Evolutionary conservation across 2,888 invertebrate genomes (phyloP), one percentile per base, ranked within the genome.

Genomic region (Acanthopleura granulata): DNA sequence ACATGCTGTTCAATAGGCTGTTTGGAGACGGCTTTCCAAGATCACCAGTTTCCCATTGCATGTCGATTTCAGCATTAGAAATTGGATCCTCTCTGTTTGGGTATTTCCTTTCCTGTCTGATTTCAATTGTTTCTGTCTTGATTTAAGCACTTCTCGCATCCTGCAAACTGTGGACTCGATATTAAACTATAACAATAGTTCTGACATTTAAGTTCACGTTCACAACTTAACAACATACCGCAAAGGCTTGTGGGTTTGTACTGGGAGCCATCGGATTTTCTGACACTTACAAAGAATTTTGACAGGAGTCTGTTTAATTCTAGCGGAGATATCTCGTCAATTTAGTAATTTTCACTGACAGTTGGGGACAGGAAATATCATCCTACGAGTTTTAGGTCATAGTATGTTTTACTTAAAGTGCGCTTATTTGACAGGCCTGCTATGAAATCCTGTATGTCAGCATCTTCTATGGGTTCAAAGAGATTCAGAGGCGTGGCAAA

Each of bases 1-100:
- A 75, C 16, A 75, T 22, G 27, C 72, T 72, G 22, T 75, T 61
- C 16, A 72, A 29, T 18, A 75, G 72, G 22, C 49, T 51, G 18
- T 72, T 40, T 49, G 75, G 72, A 9, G 72, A 62, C 6, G 30
- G 9, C 29, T 22, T 51, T 18, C 62, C 72, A 0, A 75, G 61
- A 27, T 62, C 62, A 27, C 30, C 40, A 27, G 62, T 49, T n/a
- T 3, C 25, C 62, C 72, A 72, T 9, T 49, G 49, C 14, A 22
- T 25, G n/a, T 75, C 49, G 49, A 75, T 72, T 62, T 75, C 62
- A 27, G 18, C n/a, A 12, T 75, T 72, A n/a, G 72, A 72, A 27
- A 75, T 62, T 30, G 72, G 40, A 6, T 29, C 70, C 1, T 50
- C 72, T 25, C 70, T 30, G 25, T 75, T 69, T 15, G 75, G 73